Evolutionary conservation across 2,888 invertebrate genomes (phyloP).

Genomic region (Tenthredo distinguenda): DNA sequence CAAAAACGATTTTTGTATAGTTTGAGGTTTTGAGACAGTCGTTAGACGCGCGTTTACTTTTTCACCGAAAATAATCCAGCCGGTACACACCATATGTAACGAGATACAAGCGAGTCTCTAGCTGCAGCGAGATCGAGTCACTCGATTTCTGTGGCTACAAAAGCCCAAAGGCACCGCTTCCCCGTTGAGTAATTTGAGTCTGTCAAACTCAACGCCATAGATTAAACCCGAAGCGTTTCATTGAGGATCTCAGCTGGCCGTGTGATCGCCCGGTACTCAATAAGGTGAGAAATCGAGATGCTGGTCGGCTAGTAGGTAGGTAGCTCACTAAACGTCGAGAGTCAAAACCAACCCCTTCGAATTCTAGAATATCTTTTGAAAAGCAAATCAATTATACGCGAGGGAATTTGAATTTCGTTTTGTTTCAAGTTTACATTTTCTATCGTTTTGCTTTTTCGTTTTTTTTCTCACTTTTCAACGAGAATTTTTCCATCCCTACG

Average conservation of each 20-base stretch:
- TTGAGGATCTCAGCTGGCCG: slow-evolving; percentile 34
- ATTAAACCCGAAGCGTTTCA: slow-evolving; percentile 23
- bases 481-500: neutral
- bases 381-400: neutral
- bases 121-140: slow-evolving; percentile 28
- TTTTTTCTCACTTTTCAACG: neutral
- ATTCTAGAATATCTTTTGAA: neutral
- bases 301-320: neutral
- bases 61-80: slow-evolving; percentile 8
- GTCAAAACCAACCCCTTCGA: neutral
- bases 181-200: slow-evolving; percentile 40
- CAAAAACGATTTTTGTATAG: neutral
- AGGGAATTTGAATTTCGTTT: neutral
- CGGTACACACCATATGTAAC: neutral
- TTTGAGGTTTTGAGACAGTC: neutral
- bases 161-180: slow-evolving; percentile 43
- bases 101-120: slow-evolving; percentile 18
- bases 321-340: neutral
- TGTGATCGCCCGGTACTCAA: neutral
- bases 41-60: neutral
- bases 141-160: slow-evolving; percentile 32
- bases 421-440: neutral
- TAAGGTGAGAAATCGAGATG: slow-evolving; percentile 24
- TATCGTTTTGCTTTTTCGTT: neutral
- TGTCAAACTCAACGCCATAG: slow-evolving; percentile 29